Conservation (phyloP, 1,140 invertebrate genomes). For the Rhopalosiphum maidis region DNA sequence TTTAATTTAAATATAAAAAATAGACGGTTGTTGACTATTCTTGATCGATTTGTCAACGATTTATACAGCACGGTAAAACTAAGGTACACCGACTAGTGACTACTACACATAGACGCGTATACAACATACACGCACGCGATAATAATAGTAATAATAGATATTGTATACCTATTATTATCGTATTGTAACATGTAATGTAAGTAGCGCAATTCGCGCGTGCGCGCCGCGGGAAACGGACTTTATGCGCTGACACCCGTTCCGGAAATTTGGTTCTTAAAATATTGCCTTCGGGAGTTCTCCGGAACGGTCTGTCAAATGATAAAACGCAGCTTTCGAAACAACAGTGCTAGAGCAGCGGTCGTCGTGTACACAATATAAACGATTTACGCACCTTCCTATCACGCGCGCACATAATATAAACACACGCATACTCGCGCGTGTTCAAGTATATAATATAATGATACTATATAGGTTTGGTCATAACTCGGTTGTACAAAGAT, state of each 20-base stretch:
- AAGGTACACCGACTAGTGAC: not conserved
- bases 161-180: not conserved
- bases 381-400: conserved; percentile 1
- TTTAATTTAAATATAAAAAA: not conserved
- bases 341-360: not conserved
- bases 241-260: not conserved
- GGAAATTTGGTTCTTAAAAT: not conserved
- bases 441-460: not conserved
- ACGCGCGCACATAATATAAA: too few species aligned
- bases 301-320: not conserved
- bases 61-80: not conserved
- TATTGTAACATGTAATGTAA: not conserved
- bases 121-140: not conserved
- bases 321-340: not conserved
- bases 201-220: not conserved
- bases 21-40: not conserved
- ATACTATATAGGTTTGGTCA: not conserved
- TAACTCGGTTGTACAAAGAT: not conserved
- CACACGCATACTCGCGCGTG: not conserved
- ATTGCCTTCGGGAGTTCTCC: not conserved
- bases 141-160: not conserved
- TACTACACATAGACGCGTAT: not conserved
- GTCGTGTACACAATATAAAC: not conserved
- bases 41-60: not conserved
- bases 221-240: conserved; percentile 4